These are phyloP conservation scores for Scomber scombrus DNA, from an alignment of 2,113 vertebrate genomes.

Conservation along the genomic window DNA sequence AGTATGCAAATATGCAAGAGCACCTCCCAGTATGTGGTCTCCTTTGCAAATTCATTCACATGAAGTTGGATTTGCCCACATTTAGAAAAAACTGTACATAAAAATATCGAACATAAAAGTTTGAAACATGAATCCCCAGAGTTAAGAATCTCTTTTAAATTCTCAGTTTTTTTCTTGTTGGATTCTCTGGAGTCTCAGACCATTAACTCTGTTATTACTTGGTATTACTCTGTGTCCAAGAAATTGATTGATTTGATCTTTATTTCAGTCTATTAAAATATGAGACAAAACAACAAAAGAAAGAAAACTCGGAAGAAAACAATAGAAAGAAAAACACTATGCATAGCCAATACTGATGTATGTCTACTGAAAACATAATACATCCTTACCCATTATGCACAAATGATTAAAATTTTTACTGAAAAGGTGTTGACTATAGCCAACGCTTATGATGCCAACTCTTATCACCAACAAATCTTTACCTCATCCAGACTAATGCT, in stretches of 20 bases:
- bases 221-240: background rate
- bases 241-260: background rate
- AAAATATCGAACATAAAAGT: background rate
- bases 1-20: background rate
- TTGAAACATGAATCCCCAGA: background rate
- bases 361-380: too few species aligned
- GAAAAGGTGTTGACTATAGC: too few species aligned
- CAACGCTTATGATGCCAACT: too few species aligned
- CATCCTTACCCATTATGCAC: too few species aligned
- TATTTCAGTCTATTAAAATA: too few species aligned
- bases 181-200: background rate
- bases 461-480: too few species aligned
- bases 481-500: too few species aligned
- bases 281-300: too few species aligned
- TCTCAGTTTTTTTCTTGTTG: background rate
- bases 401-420: too few species aligned
- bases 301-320: too few species aligned
- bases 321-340: too few species aligned
- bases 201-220: background rate
- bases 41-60: background rate
- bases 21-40: background rate
- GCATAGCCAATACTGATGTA: too few species aligned
- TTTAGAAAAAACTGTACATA: background rate
- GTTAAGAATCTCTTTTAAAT: background rate
- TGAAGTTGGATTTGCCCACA: background rate